Percentiles rank a stretch among this genome's conserved stretches.
Evolutionary conservation across 2,797 vertebrate species (phyloP).

Genomic region (Pseudomugil tenellus): DNA sequence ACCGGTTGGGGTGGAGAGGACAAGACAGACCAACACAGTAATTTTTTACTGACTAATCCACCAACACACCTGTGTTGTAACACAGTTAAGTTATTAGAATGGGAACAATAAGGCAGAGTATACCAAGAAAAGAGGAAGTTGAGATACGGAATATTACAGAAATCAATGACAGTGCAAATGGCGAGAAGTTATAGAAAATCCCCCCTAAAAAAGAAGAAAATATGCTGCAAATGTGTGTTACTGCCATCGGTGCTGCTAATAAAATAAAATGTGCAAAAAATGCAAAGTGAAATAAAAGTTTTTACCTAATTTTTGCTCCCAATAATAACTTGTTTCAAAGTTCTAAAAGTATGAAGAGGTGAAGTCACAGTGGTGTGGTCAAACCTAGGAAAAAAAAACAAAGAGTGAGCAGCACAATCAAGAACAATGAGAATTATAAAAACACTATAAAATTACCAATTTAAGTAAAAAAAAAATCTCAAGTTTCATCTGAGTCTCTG

Average conservation of each 20-base stretch:
- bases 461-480: not conserved
- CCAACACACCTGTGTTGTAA: not conserved
- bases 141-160: not conserved
- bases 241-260: not conserved
- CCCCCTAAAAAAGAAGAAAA: not conserved
- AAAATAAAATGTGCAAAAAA: not conserved
- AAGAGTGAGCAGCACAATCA: not conserved
- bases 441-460: too few species aligned
- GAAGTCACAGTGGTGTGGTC: constrained; percentile 77
- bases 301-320: constrained; percentile 47
- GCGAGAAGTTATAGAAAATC: not conserved
- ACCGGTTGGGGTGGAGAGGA: too few species aligned
- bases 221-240: not conserved
- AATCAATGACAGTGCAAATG: not conserved
- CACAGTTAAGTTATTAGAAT: constrained; percentile 1
- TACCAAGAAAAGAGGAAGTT: constrained; percentile 34
- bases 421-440: not conserved
- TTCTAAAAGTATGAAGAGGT: constrained; percentile 26
- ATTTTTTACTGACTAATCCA: not conserved
- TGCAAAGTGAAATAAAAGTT: not conserved
- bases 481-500: not conserved
- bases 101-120: constrained; percentile 20
- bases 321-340: constrained; percentile 19
- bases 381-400: constrained; percentile 52
- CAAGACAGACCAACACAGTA: not conserved